A percentile compares a stretch with the other conserved stretches of the same genome.
Evolutionary conservation across 2,797 vertebrate genomes (phyloP).

Genomic region (Sebastes melanostomus): DNA sequence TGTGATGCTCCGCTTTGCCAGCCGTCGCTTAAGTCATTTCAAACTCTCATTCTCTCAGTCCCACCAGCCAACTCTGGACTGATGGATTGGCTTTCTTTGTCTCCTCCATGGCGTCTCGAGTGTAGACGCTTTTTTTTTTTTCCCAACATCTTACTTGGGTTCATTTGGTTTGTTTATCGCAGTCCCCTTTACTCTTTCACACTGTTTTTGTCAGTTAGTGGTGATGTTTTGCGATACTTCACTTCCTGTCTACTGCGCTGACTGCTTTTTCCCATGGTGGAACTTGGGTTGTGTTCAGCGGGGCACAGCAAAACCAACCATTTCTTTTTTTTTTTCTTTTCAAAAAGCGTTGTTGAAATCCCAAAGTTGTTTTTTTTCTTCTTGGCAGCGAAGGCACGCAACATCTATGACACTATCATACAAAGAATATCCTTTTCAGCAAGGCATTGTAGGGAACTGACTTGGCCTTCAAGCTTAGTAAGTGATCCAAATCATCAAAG

Average conservation of each 20-base stretch:
- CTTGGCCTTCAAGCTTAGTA: neutral
- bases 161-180: conserved; percentile 39
- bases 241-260: neutral
- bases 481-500: neutral
- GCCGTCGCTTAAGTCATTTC: conserved; percentile 54
- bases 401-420: conserved; percentile 1
- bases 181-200: conserved; percentile 1
- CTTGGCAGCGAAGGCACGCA: neutral
- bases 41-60: conserved; percentile 52
- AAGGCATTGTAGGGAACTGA: neutral
- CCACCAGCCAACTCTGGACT: conserved; percentile 36
- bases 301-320: conserved; percentile 8
- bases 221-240: conserved; percentile 8
- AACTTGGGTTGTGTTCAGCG: conserved; percentile 22
- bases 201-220: conserved; percentile 26
- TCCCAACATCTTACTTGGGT: neutral
- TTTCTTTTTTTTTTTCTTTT: conserved; percentile 10
- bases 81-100: conserved; percentile 41
- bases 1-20: conserved; percentile 42
- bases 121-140: neutral
- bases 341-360: conserved; percentile 15
- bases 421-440: conserved; percentile 13
- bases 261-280: conserved; percentile 14
- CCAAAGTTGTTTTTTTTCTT: conserved; percentile 1
- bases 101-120: neutral